A percentile compares a stretch with the other conserved stretches of the same genome.
phyloP scores from a whole-genome alignment of 2,113 vertebrate genomes.

The Callospermophilus lateralis region DNA sequence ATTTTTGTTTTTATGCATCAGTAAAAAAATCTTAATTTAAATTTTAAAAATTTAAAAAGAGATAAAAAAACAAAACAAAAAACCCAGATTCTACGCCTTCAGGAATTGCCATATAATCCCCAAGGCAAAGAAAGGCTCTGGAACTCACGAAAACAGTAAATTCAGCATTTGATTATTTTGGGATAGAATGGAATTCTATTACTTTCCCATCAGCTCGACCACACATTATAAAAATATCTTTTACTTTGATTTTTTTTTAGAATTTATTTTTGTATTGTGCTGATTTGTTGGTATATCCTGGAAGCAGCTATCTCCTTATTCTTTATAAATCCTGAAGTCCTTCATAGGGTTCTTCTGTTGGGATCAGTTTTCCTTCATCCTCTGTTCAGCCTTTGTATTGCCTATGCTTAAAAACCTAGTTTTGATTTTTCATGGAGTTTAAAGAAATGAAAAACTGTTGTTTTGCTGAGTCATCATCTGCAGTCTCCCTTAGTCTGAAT shows the following conservation, averaged over 20 bases:
- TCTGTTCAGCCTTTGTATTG: not conserved
- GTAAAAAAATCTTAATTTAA: not conserved
- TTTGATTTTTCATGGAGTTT: not conserved
- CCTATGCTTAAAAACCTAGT: not conserved
- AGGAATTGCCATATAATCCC: too few species aligned
- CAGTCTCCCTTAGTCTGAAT: not conserved
- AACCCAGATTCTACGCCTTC: too few species aligned
- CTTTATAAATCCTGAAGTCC: not conserved
- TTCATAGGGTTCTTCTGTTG: not conserved
- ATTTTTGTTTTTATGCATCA: not conserved
- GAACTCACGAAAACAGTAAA: not conserved
- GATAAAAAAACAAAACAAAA: too few species aligned
- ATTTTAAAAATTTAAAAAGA: not conserved
- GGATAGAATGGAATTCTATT: not conserved
- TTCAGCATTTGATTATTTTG: constrained; percentile 8
- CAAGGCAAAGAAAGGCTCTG: not conserved
- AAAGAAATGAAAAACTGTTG: not conserved
- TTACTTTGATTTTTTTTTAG: not conserved
- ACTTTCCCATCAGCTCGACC: not conserved
- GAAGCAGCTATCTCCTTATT: not conserved
- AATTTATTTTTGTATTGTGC: not conserved
- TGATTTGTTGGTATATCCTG: not conserved
- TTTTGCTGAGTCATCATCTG: not conserved
- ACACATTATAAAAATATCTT: constrained; percentile 9
- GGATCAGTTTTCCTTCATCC: not conserved